Evolutionary conservation across 2,113 vertebrate genomes (phyloP), one percentile per base, ranked within the genome.

Genomic region (Dromaius novaehollandiae): DNA sequence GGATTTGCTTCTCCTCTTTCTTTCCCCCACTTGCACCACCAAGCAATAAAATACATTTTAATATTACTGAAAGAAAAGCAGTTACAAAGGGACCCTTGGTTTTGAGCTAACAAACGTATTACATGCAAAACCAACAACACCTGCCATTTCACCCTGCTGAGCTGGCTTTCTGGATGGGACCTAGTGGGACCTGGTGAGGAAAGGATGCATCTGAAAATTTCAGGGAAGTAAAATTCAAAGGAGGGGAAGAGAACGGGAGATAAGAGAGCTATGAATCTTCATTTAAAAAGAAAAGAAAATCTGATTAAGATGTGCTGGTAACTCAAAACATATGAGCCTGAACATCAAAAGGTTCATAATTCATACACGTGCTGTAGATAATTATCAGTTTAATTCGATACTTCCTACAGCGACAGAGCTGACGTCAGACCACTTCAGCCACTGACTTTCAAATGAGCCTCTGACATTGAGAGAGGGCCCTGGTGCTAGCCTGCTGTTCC

Each of bases 361-460:
- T 94, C 38, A 0, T 96, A 82, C 96, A 97, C 75, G 69, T 96
- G 95, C 96, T 90, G 88, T 34, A 95, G 97, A 97, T 97, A 96
- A 96, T 96, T 82, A 98, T 97, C 97, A 95, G 94, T 94, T 97
- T 94, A 97, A 96, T 95, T 70, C 11, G 50, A 97, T 96, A 93
- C 92, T 97, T 96, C 97, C 95, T 89, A 77, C 82, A 89, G 96
- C 11, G n/a, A 94, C 95, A 94, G 93, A 73, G n/a, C 70, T 97
- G 96, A 97, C 84, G 88, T 95, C 95, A 96, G 90, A 84, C 64
- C 0, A 25, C 82, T 80, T 90, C 68, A 25, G 78, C 5, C 11
- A 68, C 83, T 6, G 50, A 77, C 71, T 97, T 90, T 84, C 88
- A 46, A 64, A 68, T 68, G 74, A 89, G 87, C 46, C 80, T 79